Evolutionary conservation across 2,888 invertebrate genomes (phyloP).

Genomic region (Heliconius aoede): DNA sequence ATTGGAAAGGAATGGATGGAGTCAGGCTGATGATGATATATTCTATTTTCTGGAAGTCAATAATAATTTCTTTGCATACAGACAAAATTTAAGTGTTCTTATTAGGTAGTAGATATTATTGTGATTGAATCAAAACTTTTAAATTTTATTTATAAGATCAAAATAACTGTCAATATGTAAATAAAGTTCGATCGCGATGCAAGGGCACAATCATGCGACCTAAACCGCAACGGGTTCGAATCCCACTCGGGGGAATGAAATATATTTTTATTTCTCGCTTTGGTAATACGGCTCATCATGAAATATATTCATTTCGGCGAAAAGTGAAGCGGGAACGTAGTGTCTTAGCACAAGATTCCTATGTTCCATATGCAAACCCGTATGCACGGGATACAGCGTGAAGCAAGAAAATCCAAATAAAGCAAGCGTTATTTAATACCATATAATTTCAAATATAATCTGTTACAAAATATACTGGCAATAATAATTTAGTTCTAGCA

Average conservation of each 20-base stretch:
- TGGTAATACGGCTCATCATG: no score
- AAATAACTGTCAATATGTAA: no score
- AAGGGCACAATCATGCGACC: no score
- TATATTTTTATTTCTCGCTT: no score
- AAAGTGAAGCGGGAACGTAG: no score
- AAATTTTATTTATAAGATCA: background rate
- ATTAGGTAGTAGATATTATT: background rate
- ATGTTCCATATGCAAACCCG: no score
- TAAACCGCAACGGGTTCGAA: no score
- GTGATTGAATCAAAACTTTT: background rate
- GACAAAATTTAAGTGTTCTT: background rate
- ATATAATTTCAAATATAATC: background rate
- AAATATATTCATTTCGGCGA: no score
- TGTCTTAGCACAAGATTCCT: no score
- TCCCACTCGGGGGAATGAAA: no score
- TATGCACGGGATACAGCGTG: no score
- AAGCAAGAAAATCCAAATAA: background rate
- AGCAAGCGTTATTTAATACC: background rate
- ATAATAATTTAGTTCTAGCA: conserved; percentile 18
- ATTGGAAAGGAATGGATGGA: background rate
- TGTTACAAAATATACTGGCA: background rate
- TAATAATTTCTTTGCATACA: background rate
- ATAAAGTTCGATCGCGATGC: no score
- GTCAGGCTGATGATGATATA: background rate
- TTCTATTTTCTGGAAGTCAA: background rate